Evolutionary conservation across 2,113 vertebrate species (phyloP), one percentile per base, ranked within the genome.

Genomic region (Apus apus): DNA sequence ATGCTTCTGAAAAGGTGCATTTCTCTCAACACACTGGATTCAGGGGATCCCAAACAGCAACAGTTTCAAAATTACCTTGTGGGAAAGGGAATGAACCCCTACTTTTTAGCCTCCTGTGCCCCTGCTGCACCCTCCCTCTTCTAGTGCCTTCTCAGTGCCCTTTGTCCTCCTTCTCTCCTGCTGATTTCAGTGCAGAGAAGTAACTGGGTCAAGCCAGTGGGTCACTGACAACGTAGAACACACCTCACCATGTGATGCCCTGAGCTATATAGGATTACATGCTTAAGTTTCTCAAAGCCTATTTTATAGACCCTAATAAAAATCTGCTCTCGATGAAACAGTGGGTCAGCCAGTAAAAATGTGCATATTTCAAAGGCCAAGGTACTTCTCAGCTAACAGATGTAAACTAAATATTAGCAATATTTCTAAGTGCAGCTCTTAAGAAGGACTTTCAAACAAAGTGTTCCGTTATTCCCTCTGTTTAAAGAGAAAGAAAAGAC

Each of bases 131-230:
- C 48, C 26, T 91, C 46, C 29, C 20, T 83, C 38, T 91, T 34
- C 68, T 30, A 8, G 27, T 38, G 57, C 30, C 26, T 83, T 57
- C 65, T 74, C 65, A 45, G 60, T 48, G n/a, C 25, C 57, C 53
- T 86, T 23, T 7, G 75, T 89, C 68, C 45, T 90, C 62, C 50
- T 87, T 65, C 60, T 61, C 11, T 53, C 20, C 43, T 48, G 64
- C 36, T 78, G 51, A 34, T 87, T 40, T 94, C 43, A 89, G 21
- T 3, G 10, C 66, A 17, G 14, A 80, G 82, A 89, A 76, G 34
- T 85, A 96, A 90, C 32, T 96, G 87, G 83, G 92, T 89, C 74
- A 85, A 70, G 40, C 79, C 90, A 64, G 77, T 40, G 25, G 87
- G 85, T 89, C 85, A 87, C 68, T 1, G 21, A 46, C 64, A 58